Evolutionary conservation across 2,113 vertebrate genomes (phyloP).

Genomic region (Camelus dromedarius): DNA sequence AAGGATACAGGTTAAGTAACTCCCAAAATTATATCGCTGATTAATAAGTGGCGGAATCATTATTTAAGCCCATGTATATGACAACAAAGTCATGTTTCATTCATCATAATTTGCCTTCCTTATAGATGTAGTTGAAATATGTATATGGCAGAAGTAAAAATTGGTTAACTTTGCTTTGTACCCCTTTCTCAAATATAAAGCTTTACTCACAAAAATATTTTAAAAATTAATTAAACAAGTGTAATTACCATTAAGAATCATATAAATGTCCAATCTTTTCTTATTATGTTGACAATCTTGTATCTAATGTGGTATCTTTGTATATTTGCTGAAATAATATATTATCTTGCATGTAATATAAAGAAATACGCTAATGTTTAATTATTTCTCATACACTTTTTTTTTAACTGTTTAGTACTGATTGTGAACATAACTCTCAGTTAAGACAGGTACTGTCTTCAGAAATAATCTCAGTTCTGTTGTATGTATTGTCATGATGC

Average conservation of each 20-base stretch:
- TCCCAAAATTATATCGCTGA: neutral
- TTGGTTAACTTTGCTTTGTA: neutral
- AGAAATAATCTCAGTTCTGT: neutral
- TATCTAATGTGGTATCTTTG: neutral
- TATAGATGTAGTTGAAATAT: neutral
- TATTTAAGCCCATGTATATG: neutral
- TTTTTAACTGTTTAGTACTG: neutral
- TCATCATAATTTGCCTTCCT: neutral
- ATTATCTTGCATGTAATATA: neutral
- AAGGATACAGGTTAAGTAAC: neutral
- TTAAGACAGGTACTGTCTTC: neutral
- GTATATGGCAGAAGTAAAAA: neutral
- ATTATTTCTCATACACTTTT: neutral
- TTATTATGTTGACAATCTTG: neutral
- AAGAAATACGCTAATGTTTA: neutral
- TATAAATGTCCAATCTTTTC: neutral
- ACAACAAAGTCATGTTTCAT: neutral
- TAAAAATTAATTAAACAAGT: slow-evolving; percentile 4
- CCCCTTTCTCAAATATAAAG: neutral
- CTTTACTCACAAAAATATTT: neutral
- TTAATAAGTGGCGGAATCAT: neutral
- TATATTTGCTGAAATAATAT: neutral
- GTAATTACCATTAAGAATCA: neutral
- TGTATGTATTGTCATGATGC: neutral
- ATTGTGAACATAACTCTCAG: neutral